phyloP scores from a whole-genome alignment of 2,888 invertebrate species.

The Biston stratarius region DNA sequence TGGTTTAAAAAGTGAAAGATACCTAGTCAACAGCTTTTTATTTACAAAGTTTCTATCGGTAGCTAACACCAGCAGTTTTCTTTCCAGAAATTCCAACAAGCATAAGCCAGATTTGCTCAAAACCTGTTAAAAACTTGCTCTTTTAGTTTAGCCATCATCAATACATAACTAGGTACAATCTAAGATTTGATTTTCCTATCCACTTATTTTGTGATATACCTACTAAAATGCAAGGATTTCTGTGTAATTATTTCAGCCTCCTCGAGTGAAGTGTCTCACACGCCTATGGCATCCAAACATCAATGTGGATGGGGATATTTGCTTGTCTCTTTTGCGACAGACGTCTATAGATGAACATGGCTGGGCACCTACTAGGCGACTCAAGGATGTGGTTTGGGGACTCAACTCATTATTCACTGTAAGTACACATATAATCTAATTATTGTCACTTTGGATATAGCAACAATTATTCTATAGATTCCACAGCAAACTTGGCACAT shows the following conservation, averaged over 20 bases:
- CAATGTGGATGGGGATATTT: slow-evolving; percentile 96
- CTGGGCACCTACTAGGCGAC: slow-evolving; percentile 96
- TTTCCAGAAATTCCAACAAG: too few relatives aligned
- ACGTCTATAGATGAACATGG: slow-evolving; percentile 97
- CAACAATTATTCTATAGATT: too few relatives aligned
- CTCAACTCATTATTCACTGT: slow-evolving; percentile 96
- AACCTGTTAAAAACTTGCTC: too few relatives aligned
- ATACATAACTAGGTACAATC: too few relatives aligned
- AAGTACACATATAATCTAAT: slow-evolving; percentile 68
- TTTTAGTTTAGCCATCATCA: too few relatives aligned
- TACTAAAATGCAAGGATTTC: not conserved
- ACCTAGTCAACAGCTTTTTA: not conserved
- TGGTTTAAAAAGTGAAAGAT: slow-evolving; percentile 48
- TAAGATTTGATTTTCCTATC: too few relatives aligned
- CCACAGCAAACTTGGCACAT: too few relatives aligned
- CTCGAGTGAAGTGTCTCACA: slow-evolving; percentile 96
- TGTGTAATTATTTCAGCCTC: slow-evolving; percentile 89
- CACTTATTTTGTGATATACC: not conserved
- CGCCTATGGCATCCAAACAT: slow-evolving; percentile 99
- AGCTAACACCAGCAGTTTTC: not conserved
- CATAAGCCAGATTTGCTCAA: too few relatives aligned
- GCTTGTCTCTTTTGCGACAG: slow-evolving; percentile 95
- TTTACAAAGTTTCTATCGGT: not conserved
- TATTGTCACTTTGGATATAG: not conserved
- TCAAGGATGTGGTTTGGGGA: slow-evolving; percentile 98